phyloP scores from a whole-genome alignment of 2,888 invertebrate genomes.

The Orchesellides sinensis region DNA sequence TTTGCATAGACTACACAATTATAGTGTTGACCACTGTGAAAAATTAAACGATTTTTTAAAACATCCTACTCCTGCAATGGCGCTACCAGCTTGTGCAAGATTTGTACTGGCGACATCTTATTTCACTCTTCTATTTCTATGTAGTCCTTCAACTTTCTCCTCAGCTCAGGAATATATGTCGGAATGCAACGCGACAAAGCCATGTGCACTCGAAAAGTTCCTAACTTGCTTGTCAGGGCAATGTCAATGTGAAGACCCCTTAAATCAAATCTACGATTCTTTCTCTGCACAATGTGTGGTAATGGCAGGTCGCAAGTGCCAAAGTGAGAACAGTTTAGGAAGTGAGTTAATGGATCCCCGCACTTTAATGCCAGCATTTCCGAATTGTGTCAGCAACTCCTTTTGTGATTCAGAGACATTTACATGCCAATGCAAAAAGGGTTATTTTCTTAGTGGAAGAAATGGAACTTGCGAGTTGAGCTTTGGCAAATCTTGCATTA shows the following conservation, averaged over 20 bases:
- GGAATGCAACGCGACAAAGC: conserved; percentile 7
- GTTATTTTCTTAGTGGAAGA: conserved; percentile 29
- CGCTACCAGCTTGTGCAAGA: too few relatives aligned
- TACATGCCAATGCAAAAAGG: conserved; percentile 43
- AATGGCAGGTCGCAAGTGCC: conserved; percentile 50
- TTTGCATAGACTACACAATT: too few relatives aligned
- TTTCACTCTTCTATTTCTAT: too few relatives aligned
- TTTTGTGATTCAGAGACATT: conserved; percentile 22
- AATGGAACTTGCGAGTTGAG: conserved; percentile 27
- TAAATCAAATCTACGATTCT: conserved; percentile 52
- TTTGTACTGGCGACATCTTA: too few relatives aligned
- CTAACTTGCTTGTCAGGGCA: conserved; percentile 26
- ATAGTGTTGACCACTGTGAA: too few relatives aligned
- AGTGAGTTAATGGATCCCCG: conserved; percentile 26
- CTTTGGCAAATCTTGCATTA: conserved; percentile 36
- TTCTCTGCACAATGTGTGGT: conserved; percentile 41
- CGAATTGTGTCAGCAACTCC: conserved; percentile 33
- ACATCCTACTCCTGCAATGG: too few relatives aligned
- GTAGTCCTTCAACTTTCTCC: not conserved
- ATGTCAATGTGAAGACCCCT: conserved; percentile 56
- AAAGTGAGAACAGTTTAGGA: not conserved
- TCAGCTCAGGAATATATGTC: conserved; percentile 37
- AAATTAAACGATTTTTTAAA: too few relatives aligned
- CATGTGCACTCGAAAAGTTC: conserved; percentile 35
- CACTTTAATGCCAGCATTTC: not conserved